These are phyloP conservation scores for Sphaeridia pumilis DNA, from an alignment of 2,888 invertebrate species.

Conservation along the genomic window DNA sequence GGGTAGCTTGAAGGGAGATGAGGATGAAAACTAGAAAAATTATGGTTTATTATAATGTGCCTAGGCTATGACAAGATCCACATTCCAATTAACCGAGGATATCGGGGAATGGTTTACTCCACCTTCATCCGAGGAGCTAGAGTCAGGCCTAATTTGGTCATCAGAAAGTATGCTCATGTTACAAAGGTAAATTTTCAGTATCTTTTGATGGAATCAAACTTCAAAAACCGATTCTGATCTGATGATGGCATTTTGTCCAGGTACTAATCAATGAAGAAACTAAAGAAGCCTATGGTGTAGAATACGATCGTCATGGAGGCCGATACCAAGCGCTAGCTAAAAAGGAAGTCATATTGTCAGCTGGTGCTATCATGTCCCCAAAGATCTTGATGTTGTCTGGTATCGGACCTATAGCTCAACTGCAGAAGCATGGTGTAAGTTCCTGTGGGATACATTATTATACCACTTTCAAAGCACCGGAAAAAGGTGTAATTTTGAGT, in stretches of 20 bases:
- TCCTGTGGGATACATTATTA: not conserved
- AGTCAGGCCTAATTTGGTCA: constrained; percentile 22
- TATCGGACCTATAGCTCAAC: constrained; percentile 22
- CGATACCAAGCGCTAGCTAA: constrained; percentile 21
- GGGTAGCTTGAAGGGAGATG: too few species aligned
- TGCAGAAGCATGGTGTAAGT: constrained; percentile 20
- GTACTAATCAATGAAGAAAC: constrained; percentile 1
- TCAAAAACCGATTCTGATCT: too few species aligned
- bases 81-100: not conserved
- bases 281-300: constrained; percentile 25
- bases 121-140: not conserved
- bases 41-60: too few species aligned
- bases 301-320: constrained; percentile 26
- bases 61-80: not conserved
- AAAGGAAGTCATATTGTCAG: constrained; percentile 28
- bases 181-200: constrained; percentile 19
- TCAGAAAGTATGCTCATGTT: constrained; percentile 26
- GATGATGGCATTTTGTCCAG: too few species aligned
- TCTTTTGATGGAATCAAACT: constrained; percentile 2
- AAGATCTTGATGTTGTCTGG: constrained; percentile 29
- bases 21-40: too few species aligned
- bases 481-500: not conserved
- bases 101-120: not conserved
- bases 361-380: constrained; percentile 26
- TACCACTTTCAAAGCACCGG: not conserved